These are phyloP conservation scores for Lophotriccus pileatus DNA, from an alignment of 2,797 vertebrate genomes.

Conservation along the genomic window DNA sequence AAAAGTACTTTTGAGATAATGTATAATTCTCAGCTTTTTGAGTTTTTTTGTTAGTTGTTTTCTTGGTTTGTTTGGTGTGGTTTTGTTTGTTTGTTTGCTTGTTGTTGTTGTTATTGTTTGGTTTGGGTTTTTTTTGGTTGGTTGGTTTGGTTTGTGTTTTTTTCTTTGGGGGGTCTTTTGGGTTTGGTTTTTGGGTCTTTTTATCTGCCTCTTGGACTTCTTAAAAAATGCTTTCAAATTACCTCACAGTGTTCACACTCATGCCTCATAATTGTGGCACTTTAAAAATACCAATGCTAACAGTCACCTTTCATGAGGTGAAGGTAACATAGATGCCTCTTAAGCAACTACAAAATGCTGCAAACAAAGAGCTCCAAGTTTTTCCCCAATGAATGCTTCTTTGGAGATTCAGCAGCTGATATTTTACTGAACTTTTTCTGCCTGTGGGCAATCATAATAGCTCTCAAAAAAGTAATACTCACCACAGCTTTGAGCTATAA, in stretches of 20 bases:
- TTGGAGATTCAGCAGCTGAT: conserved; percentile 7
- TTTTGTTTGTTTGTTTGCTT: neutral
- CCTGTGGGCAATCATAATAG: conserved; percentile 29
- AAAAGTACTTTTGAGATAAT: neutral
- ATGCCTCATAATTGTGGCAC: neutral
- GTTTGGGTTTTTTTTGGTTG: neutral
- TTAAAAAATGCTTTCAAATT: neutral
- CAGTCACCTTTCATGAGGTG: neutral
- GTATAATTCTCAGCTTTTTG: neutral
- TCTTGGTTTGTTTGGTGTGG: neutral
- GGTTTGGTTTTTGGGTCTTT: neutral
- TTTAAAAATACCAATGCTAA: neutral
- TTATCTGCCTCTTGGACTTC: neutral
- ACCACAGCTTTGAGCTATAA: conserved; percentile 24
- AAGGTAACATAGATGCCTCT: neutral
- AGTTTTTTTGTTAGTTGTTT: neutral
- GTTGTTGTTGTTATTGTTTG: too few relatives aligned
- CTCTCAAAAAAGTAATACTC: conserved; percentile 35
- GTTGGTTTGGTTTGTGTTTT: too few relatives aligned
- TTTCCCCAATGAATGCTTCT: neutral
- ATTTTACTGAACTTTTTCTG: conserved; percentile 29
- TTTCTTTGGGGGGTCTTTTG: neutral
- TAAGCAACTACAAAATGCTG: neutral
- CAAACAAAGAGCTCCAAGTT: neutral
- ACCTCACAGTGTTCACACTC: neutral